Conservation (phyloP, 2,888 invertebrate species). For the Bembecia ichneumoniformis region DNA sequence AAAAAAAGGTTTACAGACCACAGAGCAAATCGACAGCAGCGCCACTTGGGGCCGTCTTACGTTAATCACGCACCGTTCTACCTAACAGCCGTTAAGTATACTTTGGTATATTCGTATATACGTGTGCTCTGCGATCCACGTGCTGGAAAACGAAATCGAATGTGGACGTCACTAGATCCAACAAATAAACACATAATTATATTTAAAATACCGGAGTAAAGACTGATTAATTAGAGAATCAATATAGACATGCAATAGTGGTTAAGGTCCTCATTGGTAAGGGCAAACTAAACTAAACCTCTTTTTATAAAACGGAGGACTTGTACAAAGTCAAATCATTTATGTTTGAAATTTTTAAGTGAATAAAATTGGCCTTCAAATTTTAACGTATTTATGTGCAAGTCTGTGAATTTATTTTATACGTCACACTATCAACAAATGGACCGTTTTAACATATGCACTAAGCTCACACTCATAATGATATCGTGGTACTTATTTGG, state of each 20-base stretch:
- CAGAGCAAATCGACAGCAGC: conserved; percentile 9
- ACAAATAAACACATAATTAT: conserved; percentile 16
- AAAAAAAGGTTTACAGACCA: conserved; percentile 11
- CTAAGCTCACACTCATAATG: too few relatives aligned
- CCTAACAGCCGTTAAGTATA: conserved; percentile 4
- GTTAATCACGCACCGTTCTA: neutral
- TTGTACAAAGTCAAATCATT: too few relatives aligned
- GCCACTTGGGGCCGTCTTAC: neutral
- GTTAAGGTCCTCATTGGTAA: too few relatives aligned
- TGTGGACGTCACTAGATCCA: neutral
- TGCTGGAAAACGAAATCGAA: neutral
- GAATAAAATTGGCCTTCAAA: too few relatives aligned
- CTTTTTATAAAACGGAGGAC: too few relatives aligned
- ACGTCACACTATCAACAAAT: neutral
- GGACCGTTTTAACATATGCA: too few relatives aligned
- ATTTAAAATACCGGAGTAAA: conserved; percentile 10
- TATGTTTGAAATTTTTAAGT: too few relatives aligned
- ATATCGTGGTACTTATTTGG: conserved; percentile 15
- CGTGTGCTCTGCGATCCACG: conserved; percentile 13
- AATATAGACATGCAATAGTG: neutral
- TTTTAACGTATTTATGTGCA: too few relatives aligned
- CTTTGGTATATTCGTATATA: conserved; percentile 4
- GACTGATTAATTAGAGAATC: neutral
- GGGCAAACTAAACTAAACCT: too few relatives aligned
- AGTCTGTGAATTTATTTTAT: neutral